phyloP scores from a whole-genome alignment of 1,140 invertebrate genomes.

The Papilio aristodemus region DNA sequence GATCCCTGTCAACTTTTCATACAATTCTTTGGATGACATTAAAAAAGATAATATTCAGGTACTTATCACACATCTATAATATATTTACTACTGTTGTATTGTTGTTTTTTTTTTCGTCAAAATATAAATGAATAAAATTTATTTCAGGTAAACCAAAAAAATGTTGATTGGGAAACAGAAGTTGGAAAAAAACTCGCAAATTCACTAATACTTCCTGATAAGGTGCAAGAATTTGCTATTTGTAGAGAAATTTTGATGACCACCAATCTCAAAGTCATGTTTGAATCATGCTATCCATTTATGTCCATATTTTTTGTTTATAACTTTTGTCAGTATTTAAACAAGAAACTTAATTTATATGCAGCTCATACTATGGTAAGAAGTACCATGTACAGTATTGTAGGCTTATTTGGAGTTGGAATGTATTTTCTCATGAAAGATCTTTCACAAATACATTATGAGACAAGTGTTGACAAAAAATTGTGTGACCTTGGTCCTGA shows the following conservation, averaged over 20 bases:
- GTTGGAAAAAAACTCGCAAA: slow-evolving; percentile 82
- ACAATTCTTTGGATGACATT: slow-evolving; percentile 60
- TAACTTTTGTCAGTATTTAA: slow-evolving; percentile 75
- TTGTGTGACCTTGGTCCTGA: slow-evolving; percentile 82
- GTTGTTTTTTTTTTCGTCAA: neutral
- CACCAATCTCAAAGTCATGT: slow-evolving; percentile 80
- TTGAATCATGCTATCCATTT: slow-evolving; percentile 79
- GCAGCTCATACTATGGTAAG: slow-evolving; percentile 77
- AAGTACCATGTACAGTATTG: slow-evolving; percentile 80
- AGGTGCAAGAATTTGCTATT: slow-evolving; percentile 89
- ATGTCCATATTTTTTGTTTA: slow-evolving; percentile 76
- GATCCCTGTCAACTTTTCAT: slow-evolving; percentile 68
- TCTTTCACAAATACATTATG: slow-evolving; percentile 81
- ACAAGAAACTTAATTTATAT: slow-evolving; percentile 81
- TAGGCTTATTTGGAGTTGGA: slow-evolving; percentile 81
- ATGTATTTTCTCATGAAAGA: slow-evolving; percentile 85
- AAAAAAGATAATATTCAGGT: slow-evolving; percentile 65
- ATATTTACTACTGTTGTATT: too few relatives aligned
- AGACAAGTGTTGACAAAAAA: slow-evolving; percentile 82
- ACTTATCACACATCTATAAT: slow-evolving; percentile 24
- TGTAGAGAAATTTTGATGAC: slow-evolving; percentile 85
- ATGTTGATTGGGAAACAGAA: slow-evolving; percentile 82
- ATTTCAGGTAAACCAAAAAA: slow-evolving; percentile 80
- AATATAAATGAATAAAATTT: slow-evolving; percentile 25
- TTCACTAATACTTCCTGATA: slow-evolving; percentile 85